Evolutionary conservation across 2,113 vertebrate species (phyloP), one percentile per base, ranked within the genome.

Genomic region (Oreotrochilus melanogaster): DNA sequence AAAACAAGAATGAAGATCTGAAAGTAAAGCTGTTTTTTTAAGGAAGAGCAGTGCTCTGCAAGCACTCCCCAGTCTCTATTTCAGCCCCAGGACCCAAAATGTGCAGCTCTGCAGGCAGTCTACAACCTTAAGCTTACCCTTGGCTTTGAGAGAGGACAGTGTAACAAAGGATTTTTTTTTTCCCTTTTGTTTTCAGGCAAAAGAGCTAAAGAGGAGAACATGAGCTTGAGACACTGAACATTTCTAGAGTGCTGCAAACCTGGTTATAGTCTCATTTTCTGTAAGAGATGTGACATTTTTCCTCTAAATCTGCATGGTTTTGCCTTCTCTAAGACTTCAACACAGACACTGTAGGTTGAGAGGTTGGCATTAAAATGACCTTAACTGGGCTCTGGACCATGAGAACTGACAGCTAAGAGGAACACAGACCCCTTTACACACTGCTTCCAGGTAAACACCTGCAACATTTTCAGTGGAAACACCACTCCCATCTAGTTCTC

Each of bases 101-200:
- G 1, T 4, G 45, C 3, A 62, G 61, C 27, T 21, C 7, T 57
- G 39, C 58, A 72, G 71, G 51, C 39, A 61, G 39, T 4, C 28
- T 50, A 30, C n/a, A 45, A 6, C 17, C n/a, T 24, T 21, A 21
- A 15, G 4, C 10, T 45, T 22, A 51, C 0, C 0, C 16, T 8
- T 74, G 62, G n/a, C 24, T 80, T 65, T 80, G 51, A 81, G 24
- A 58, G 19, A 4, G 60, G 51, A 43, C 0, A 1, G 70, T 9
- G 2, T 16, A 45, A 57, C 18, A 65, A 43, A 65, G 45, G 15
- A 24, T 31, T 56, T 23, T 33, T 35, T 21, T 6, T 7, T 0
- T 16, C 18, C 16, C 17, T 64, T 69, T 66, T 53, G 6, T 65
- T 87, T 87, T 94, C 69, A 91, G 56, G 33, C 19, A 65, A 27